Evolutionary conservation across 2,113 vertebrate genomes (phyloP).

Genomic region (Athene noctua): DNA sequence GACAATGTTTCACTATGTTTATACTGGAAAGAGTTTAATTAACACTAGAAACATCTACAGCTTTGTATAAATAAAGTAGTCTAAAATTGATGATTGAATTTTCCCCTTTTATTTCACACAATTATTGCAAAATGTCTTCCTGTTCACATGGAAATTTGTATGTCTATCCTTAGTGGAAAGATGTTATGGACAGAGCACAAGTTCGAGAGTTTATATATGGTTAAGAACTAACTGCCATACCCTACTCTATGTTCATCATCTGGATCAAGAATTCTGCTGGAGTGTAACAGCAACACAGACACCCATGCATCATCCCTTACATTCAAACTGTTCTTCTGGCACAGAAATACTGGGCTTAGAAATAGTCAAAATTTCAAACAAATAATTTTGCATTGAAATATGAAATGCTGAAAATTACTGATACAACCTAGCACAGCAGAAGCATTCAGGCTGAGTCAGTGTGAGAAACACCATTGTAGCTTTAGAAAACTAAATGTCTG

Average conservation of each 20-base stretch:
- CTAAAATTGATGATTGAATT: not conserved
- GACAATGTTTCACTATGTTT: not conserved
- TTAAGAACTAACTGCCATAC: not conserved
- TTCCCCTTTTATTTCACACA: not conserved
- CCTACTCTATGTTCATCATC: not conserved
- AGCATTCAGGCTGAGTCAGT: not conserved
- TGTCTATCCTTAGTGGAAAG: not conserved
- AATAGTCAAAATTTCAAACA: not conserved
- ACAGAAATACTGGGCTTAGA: not conserved
- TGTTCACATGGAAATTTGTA: constrained; percentile 6
- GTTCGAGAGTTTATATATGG: not conserved
- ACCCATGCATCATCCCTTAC: not conserved
- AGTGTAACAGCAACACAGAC: not conserved
- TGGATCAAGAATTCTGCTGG: not conserved
- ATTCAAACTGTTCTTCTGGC: not conserved
- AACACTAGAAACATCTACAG: not conserved
- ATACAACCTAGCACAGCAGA: not conserved
- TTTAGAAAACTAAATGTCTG: not conserved
- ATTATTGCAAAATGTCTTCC: not conserved
- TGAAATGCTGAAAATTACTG: not conserved
- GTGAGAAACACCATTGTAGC: not conserved
- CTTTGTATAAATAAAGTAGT: constrained; percentile 1
- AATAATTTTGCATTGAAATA: not conserved
- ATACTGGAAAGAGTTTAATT: not conserved
- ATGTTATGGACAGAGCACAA: not conserved